Conservation (phyloP, 2,888 invertebrate species). For the Sycophila texana region DNA sequence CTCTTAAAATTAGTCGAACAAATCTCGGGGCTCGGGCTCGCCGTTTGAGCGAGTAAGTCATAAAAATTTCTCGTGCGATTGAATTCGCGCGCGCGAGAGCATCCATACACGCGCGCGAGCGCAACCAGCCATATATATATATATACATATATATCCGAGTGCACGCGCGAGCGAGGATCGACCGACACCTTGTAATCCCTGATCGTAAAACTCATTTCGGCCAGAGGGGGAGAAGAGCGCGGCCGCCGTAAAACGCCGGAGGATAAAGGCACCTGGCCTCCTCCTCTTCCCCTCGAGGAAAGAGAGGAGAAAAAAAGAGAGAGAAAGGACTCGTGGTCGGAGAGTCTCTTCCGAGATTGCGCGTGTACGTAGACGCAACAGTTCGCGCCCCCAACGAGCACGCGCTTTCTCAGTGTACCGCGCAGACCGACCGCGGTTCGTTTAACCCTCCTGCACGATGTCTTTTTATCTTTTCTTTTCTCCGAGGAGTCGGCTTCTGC, state of each 20-base stretch:
- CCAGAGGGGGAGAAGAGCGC: conserved; percentile 29
- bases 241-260: conserved; percentile 38
- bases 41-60: not conserved
- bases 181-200: conserved; percentile 44
- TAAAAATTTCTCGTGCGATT: conserved; percentile 50
- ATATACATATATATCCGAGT: not conserved
- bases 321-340: conserved; percentile 8
- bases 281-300: not conserved
- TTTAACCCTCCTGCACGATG: not conserved
- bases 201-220: conserved; percentile 50
- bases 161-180: conserved; percentile 4
- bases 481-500: too few relatives aligned
- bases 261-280: conserved; percentile 50
- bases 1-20: conserved; percentile 20
- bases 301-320: not conserved
- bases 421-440: conserved; percentile 9
- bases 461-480: not conserved
- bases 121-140: too few relatives aligned
- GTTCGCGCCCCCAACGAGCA: conserved; percentile 19
- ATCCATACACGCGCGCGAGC: not conserved
- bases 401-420: conserved; percentile 44
- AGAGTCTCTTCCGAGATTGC: conserved; percentile 42
- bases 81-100: conserved; percentile 22
- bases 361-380: conserved; percentile 15
- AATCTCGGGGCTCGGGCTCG: conserved; percentile 11